These are phyloP conservation scores for Alloplasta piceator DNA, from an alignment of 2,888 invertebrate genomes.

Conservation along the genomic window DNA sequence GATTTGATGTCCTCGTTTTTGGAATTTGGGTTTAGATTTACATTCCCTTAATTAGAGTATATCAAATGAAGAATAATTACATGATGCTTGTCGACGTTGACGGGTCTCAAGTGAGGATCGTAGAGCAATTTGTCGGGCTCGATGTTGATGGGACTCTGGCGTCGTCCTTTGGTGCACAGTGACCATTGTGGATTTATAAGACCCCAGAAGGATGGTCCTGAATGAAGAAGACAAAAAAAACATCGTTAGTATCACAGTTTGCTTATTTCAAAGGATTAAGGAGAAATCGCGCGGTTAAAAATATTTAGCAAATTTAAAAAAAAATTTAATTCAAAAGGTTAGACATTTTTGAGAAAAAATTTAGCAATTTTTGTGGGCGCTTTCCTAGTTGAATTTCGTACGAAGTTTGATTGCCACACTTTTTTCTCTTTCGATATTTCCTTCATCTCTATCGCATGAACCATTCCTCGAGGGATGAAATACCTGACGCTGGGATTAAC, in stretches of 20 bases:
- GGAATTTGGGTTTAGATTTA: not conserved
- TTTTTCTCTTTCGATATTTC: constrained; percentile 30
- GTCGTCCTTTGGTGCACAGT: constrained; percentile 97
- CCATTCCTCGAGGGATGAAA: constrained; percentile 34
- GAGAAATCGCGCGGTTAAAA: too few relatives aligned
- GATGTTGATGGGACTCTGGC: constrained; percentile 98
- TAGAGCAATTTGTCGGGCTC: constrained; percentile 97
- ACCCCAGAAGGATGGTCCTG: constrained; percentile 99
- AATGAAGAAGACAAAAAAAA: constrained; percentile 72
- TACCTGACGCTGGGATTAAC: constrained; percentile 39
- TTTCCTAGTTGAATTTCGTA: too few relatives aligned
- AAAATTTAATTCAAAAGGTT: too few relatives aligned
- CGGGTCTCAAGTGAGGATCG: constrained; percentile 96
- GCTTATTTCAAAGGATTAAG: constrained; percentile 1
- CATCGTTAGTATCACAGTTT: constrained; percentile 3
- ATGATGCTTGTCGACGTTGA: constrained; percentile 97
- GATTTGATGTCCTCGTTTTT: not conserved
- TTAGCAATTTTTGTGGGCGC: too few relatives aligned
- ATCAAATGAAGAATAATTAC: constrained; percentile 84
- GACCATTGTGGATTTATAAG: constrained; percentile 99
- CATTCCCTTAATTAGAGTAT: constrained; percentile 14
- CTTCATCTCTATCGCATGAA: constrained; percentile 30
- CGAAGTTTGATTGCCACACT: constrained; percentile 25
- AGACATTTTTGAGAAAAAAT: too few relatives aligned
- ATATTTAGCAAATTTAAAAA: too few relatives aligned